These are phyloP conservation scores for Procavia capensis DNA, from an alignment of 2,113 vertebrate genomes.

Conservation along the genomic window DNA sequence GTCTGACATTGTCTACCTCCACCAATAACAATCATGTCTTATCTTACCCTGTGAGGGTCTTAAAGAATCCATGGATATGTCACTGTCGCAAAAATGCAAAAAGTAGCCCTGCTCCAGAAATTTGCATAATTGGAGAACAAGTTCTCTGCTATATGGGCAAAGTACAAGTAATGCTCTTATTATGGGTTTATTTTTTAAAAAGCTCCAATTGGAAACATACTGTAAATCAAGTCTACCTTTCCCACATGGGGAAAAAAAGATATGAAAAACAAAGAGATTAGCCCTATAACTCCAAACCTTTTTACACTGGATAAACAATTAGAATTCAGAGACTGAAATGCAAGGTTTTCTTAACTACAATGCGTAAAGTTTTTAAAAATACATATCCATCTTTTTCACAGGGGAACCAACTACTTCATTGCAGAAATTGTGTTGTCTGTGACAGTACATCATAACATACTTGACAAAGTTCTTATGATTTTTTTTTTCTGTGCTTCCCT, in stretches of 20 bases:
- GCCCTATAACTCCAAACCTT: background rate
- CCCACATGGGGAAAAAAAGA: background rate
- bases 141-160: background rate
- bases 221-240: slow-evolving; percentile 28
- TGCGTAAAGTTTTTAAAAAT: background rate
- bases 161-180: slow-evolving; percentile 28
- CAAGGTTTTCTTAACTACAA: slow-evolving; percentile 10
- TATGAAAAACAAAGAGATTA: background rate
- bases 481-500: background rate
- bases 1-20: background rate
- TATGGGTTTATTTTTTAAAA: background rate
- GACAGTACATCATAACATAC: background rate
- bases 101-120: background rate
- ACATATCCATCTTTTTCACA: background rate
- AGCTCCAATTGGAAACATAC: background rate
- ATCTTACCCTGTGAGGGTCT: background rate
- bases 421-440: background rate
- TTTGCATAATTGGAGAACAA: background rate
- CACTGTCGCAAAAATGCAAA: background rate
- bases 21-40: background rate
- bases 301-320: background rate
- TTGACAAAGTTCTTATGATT: background rate
- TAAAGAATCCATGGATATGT: background rate
- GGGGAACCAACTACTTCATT: background rate
- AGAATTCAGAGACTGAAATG: background rate